Evolutionary conservation across 2,113 vertebrate species (phyloP), one percentile per base, ranked within the genome.

Genomic region (Oncorhynchus keta): DNA sequence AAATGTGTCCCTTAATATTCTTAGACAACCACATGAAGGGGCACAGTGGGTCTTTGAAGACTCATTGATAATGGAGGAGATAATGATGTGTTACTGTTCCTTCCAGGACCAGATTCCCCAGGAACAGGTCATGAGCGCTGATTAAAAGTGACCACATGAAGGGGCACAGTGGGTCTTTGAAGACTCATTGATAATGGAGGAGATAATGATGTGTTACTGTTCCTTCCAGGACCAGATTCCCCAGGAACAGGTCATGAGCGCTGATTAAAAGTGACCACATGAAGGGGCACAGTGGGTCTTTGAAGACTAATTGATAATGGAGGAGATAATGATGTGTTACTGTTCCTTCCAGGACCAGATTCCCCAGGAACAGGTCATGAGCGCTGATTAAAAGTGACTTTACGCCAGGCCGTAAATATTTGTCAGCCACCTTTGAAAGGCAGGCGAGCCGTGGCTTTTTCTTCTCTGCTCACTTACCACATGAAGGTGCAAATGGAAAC

Each of bases 401-500:
- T 79, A 77, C 85, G 39, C 88, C 88, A 89, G 90, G 85, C 82
- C 85, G 88, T 91, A 93, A 93, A 93, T 94, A 93, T 93, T 90
- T 94, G 91, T 91, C 85, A 90, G 89, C 90, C 90, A 93, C 92
- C 93, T 93, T 91, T 91, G 89, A 91, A 90, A 91, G 79, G 80
- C 84, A 84, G 88, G 89, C 90, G 84, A 92, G 89, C 87, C 74
- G 70, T 71, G 88, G 85, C 87, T 88, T 85, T 89, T 55, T 55
- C 14, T 55, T 55, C 51, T 89, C 86, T 80, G 76, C 81, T 85
- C 79, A 75, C 78, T 88, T 79, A 84, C 92, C 93, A 92, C 92
- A 93, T 94, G 89, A 93, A 94, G 93, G 92, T 84, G 87, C 83
- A 87, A 92, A 93, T 91, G 91, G 92, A 92, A 93, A 92, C 86